phyloP scores from a whole-genome alignment of 2,113 vertebrate species.

The Pica pica region DNA sequence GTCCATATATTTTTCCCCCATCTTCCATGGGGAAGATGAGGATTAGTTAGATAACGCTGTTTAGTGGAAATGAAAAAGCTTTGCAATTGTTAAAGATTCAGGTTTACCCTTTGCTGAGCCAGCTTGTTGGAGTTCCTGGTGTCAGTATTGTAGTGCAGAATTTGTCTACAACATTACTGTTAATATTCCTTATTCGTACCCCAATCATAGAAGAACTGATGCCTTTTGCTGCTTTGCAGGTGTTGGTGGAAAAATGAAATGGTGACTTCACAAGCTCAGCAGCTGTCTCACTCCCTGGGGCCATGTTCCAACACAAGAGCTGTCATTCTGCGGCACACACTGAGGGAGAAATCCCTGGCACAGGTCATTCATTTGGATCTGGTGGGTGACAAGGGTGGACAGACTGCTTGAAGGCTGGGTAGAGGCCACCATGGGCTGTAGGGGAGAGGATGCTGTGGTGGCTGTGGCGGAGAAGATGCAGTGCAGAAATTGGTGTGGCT shows the following conservation, averaged over 20 bases:
- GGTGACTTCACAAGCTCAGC: neutral
- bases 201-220: neutral
- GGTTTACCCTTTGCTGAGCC: neutral
- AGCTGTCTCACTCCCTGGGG: neutral
- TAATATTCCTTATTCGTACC: neutral
- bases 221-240: neutral
- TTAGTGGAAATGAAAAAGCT: neutral
- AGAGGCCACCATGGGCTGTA: neutral
- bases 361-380: neutral
- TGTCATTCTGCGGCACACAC: neutral
- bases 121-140: neutral
- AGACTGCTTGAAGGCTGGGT: neutral
- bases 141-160: neutral
- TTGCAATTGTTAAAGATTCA: neutral
- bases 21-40: neutral
- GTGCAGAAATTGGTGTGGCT: neutral
- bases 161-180: neutral
- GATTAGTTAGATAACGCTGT: neutral
- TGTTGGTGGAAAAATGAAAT: rapidly evolving
- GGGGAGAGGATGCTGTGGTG: neutral
- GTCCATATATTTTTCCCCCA: rapidly evolving
- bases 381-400: neutral
- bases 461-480: neutral
- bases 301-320: rapidly evolving
- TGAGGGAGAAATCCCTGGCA: neutral